phyloP scores from a whole-genome alignment of 2,888 invertebrate species.

The Cynaeus angustus region DNA sequence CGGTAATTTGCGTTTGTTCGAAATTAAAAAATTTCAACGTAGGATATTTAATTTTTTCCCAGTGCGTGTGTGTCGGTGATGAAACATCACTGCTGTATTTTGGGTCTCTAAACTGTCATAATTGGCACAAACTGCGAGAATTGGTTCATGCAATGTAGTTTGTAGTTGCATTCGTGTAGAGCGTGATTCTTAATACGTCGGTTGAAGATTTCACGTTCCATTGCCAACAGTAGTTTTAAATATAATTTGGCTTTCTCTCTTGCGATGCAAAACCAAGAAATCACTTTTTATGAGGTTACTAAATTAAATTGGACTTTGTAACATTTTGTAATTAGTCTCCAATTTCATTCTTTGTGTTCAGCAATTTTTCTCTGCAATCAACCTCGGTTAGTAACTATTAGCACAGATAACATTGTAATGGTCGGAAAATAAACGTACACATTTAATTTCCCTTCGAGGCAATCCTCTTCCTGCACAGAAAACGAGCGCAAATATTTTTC shows the following conservation, averaged over 20 bases:
- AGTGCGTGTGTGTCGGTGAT: background rate
- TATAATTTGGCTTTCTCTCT: slow-evolving; percentile 30
- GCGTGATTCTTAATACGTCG: slow-evolving; percentile 24
- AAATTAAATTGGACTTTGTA: background rate
- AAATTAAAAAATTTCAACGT: too few species aligned
- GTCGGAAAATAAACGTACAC: too few species aligned
- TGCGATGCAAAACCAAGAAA: background rate
- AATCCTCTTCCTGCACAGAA: slow-evolving; percentile 1
- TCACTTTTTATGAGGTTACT: background rate
- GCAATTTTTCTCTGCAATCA: too few species aligned
- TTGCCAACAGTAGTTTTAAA: slow-evolving; percentile 35
- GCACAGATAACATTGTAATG: too few species aligned
- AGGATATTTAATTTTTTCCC: too few species aligned
- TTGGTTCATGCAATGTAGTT: slow-evolving; percentile 22
- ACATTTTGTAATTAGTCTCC: too few species aligned
- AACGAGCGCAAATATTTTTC: slow-evolving; percentile 20
- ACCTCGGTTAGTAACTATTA: too few species aligned
- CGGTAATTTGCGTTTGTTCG: too few species aligned
- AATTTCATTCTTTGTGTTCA: too few species aligned
- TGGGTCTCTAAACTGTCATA: slow-evolving; percentile 4
- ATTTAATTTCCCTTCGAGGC: background rate
- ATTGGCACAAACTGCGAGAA: slow-evolving; percentile 21
- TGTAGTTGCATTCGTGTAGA: slow-evolving; percentile 30
- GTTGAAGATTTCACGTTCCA: slow-evolving; percentile 24
- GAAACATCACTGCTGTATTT: background rate